These are phyloP conservation scores for Heliothis peltigera DNA, from an alignment of 2,888 invertebrate genomes.

Conservation along the genomic window DNA sequence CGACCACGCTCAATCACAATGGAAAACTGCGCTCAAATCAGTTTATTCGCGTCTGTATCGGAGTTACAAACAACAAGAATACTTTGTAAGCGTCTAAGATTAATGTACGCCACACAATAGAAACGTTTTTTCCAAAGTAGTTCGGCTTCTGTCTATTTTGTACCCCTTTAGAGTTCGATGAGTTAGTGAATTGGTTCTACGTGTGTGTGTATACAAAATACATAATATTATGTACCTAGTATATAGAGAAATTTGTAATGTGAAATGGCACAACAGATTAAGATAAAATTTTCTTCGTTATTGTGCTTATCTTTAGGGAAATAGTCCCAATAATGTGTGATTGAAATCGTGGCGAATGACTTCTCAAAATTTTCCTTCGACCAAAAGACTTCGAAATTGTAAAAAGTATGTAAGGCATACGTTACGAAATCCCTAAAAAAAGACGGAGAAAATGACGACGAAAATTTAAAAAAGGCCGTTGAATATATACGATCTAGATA, in stretches of 20 bases:
- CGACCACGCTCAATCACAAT: neutral
- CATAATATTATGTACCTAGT: no score
- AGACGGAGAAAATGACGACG: no score
- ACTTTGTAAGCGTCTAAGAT: slow-evolving; percentile 68
- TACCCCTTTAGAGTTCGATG: slow-evolving; percentile 60
- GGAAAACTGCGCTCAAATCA: slow-evolving; percentile 3
- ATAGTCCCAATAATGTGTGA: no score
- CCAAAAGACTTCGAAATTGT: no score
- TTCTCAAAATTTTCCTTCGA: no score
- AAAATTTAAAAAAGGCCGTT: slow-evolving; percentile 13
- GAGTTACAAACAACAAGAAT: slow-evolving; percentile 65
- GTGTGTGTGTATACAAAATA: neutral
- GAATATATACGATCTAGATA: slow-evolving; percentile 28
- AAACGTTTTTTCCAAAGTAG: slow-evolving; percentile 67
- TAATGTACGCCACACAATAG: slow-evolving; percentile 66
- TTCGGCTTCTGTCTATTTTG: slow-evolving; percentile 54
- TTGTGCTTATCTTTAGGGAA: no score
- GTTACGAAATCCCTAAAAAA: no score
- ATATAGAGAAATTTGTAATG: no score
- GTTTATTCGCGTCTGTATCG: slow-evolving; percentile 58
- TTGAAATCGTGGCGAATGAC: no score
- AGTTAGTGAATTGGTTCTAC: slow-evolving; percentile 14
- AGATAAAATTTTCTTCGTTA: no score
- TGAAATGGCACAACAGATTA: no score
- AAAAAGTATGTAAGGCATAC: no score